Evolutionary conservation across 2,113 vertebrate genomes (phyloP).

Genomic region (Megaleporinus macrocephalus): DNA sequence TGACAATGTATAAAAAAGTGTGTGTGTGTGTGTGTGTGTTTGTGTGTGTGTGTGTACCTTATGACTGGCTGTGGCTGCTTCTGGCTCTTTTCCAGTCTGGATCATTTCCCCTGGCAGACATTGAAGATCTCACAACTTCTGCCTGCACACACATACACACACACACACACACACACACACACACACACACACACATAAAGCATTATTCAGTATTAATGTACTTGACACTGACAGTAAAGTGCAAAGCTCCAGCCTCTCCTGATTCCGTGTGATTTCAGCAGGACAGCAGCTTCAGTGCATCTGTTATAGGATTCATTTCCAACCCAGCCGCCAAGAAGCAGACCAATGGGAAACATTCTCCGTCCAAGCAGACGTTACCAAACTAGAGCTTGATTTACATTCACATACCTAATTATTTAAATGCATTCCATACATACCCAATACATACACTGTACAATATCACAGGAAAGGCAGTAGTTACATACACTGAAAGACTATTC

Average conservation of each 20-base stretch:
- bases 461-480: too few species aligned
- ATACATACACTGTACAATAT: too few species aligned
- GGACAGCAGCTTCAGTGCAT: not conserved
- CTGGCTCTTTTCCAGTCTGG: slow-evolving; percentile 51
- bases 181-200: slow-evolving; percentile 8
- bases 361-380: not conserved
- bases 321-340: not conserved
- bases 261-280: not conserved
- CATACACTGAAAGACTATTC: too few species aligned
- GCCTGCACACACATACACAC: slow-evolving; percentile 32
- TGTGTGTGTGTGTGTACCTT: slow-evolving; percentile 36
- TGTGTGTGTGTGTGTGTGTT: not conserved
- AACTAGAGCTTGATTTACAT: too few species aligned
- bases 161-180: slow-evolving; percentile 4
- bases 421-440: too few species aligned
- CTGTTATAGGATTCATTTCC: not conserved
- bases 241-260: not conserved
- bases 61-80: slow-evolving; percentile 28
- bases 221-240: not conserved
- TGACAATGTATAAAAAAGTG: not conserved
- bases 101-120: slow-evolving; percentile 49
- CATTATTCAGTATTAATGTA: not conserved
- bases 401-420: too few species aligned
- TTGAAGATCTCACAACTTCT: slow-evolving; percentile 47
- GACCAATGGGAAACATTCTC: not conserved